Base-by-base conservation (phyloP, 2,888 invertebrate genomes). In the Drosophila emarginata region DNA sequence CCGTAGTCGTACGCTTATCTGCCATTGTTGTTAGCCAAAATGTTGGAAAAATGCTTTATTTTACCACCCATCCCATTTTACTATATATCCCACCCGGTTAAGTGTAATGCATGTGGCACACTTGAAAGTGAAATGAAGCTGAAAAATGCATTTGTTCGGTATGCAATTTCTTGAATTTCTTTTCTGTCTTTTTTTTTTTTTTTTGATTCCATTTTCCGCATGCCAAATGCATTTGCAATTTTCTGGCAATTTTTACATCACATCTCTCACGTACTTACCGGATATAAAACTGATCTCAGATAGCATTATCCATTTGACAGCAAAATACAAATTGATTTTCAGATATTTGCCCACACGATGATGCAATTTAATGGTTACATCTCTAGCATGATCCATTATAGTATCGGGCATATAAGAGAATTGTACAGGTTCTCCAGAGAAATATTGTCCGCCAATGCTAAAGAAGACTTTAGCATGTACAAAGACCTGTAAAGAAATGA, bases 221-320 rank as follows among this genome's bases (percentile, higher is more conserved):
- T 69, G 77, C 61, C 77, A 75, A 76, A 80, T 78, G 70, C 76
- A 75, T 68, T 86, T 78, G 70, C 72, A 75, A 70, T 80, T 80
- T 83, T 60, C 66, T 56, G 67, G 64, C 84, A 86, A 76, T 80
- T 80, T 69, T 40, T 40, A 32, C 26, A 40, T 57, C 12, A 28
- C 14, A 26, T 60, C 14, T 45, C 58, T 67, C 64, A 58, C 65
- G 67, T 67, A 89, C 91, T 91, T 92, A 96, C 96, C 95, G 78
- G 96, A 96, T 82, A 94, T 94, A 91, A 97, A 97, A 84, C 95
- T 94, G 76, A 97, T 94, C 92, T 97, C 97, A 90, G 96, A 96
- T 89, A 97, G 93, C 93, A 97, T 94, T 89, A 97, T 95, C 97
- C 97, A 97, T 87, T 94, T 93, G 58, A 95, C 94, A 70, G 96